phyloP scores from a whole-genome alignment of 2,888 invertebrate species.

The Lagria hirta region DNA sequence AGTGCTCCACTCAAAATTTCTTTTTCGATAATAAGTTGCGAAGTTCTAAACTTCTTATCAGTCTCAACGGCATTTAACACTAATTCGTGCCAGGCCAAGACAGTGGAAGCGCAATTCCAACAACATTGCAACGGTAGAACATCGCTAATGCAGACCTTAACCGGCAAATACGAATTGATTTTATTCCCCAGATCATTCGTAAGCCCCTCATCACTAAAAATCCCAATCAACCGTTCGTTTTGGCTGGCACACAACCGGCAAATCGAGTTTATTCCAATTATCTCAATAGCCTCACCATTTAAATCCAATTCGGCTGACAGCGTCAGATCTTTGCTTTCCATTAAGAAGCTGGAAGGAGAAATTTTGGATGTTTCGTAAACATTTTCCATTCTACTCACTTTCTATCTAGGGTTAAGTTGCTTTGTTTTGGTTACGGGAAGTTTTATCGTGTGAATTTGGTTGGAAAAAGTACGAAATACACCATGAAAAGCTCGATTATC shows the following conservation, averaged over 20 bases:
- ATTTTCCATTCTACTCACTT: too few relatives aligned
- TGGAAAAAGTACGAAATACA: slow-evolving; percentile 25
- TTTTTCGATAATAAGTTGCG: slow-evolving; percentile 31
- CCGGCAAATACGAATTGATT: slow-evolving; percentile 66
- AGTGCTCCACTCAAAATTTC: slow-evolving; percentile 3
- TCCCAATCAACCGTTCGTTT: slow-evolving; percentile 55
- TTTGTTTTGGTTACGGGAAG: slow-evolving; percentile 15
- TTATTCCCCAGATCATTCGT: slow-evolving; percentile 62
- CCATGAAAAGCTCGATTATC: too few relatives aligned
- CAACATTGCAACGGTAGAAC: slow-evolving; percentile 63
- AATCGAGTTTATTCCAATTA: slow-evolving; percentile 23
- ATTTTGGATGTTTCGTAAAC: too few relatives aligned
- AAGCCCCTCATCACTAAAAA: slow-evolving; percentile 64
- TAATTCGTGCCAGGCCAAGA: slow-evolving; percentile 67
- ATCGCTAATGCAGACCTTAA: slow-evolving; percentile 60
- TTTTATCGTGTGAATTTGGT: slow-evolving; percentile 24
- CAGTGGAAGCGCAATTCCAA: slow-evolving; percentile 64
- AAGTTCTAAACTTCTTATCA: slow-evolving; percentile 54
- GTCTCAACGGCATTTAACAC: slow-evolving; percentile 59
- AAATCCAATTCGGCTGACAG: slow-evolving; percentile 2
- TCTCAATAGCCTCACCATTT: slow-evolving; percentile 7
- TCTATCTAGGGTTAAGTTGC: not conserved
- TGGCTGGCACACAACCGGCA: slow-evolving; percentile 43
- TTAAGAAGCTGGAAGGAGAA: slow-evolving; percentile 6
- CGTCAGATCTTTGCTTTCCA: slow-evolving; percentile 12